Evolutionary conservation across 2,113 vertebrate species (phyloP).

Genomic region (Numida meleagris): DNA sequence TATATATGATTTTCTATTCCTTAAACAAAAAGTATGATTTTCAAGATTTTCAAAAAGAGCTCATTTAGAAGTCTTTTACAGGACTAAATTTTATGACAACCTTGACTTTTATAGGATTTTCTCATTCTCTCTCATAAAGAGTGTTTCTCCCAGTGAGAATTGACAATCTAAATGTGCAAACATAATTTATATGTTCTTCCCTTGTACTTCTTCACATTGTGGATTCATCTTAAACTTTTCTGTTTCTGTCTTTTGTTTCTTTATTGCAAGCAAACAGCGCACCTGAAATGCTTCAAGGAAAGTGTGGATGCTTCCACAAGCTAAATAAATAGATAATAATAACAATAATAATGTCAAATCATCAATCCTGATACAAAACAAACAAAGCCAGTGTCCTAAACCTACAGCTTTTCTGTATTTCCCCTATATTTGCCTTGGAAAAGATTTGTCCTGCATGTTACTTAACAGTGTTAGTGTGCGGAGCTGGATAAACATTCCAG

Average conservation of each 20-base stretch:
- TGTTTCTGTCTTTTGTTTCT: not conserved
- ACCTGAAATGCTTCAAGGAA: not conserved
- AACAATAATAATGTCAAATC: not conserved
- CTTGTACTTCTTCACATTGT: not conserved
- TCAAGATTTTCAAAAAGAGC: not conserved
- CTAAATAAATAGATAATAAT: not conserved
- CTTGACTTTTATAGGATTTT: not conserved
- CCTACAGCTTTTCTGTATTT: not conserved
- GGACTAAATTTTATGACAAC: not conserved
- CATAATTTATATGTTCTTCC: not conserved
- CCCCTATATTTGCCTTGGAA: not conserved
- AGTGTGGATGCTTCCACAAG: not conserved
- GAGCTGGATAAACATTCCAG: not conserved
- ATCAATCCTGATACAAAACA: not conserved
- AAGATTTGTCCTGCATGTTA: not conserved
- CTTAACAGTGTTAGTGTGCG: not conserved
- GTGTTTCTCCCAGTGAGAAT: not conserved
- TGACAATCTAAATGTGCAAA: not conserved
- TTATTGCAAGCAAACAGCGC: not conserved
- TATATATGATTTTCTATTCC: not conserved
- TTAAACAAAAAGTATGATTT: not conserved
- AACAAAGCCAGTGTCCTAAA: not conserved
- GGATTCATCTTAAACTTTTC: accelerated
- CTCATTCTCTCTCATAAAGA: not conserved
- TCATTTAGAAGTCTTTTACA: not conserved